Evolutionary conservation across 1,140 invertebrate species (phyloP), one percentile per base, ranked within the genome.

Genomic region (Drosophila truncata): DNA sequence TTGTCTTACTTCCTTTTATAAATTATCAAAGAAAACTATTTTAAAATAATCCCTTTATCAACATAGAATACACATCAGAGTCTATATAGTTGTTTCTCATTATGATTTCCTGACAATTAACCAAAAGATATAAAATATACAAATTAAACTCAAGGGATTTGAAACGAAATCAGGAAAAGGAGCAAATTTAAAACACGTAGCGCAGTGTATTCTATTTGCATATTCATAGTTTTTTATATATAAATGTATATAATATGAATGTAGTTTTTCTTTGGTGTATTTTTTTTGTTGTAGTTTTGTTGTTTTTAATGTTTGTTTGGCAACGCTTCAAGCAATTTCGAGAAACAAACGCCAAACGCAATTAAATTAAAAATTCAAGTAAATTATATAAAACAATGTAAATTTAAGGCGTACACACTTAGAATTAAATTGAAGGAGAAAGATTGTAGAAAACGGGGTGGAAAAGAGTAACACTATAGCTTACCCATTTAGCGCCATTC

Each of bases 291-390:
- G 50, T 23, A n/a, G 46, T 61, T 37, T 64, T 57, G 50, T 23
- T 16, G 46, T 61, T 37, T 64, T 57, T 55, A 37, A 18, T 58
- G 35, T 78, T 49, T 65, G 63, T 80, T 78, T 66, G 74, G 79
- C 80, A 82, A 65, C 67, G 79, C 62, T 78, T 78, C 58, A 78
- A 81, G 78, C 78, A 81, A 74, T 67, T 61, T 66, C 16, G 57
- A 63, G 44, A 69, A 66, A 63, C 35, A 63, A 65, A 60, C 52
- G 65, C 79, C 59, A 71, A 81, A 71, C 61, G 50, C 44, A 81
- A 54, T 54, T 54, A 54, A 77, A 78, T 60, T 6, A 41, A 63
- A 72, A 77, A 49, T 50, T 65, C 14, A 79, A 54, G 10, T 35
- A 80, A 71, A 65, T 54, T 42, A 58, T 61, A 78, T 78, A 50